Conservation (phyloP, 1,140 invertebrate species). For the Zaprionus ghesquierei region DNA sequence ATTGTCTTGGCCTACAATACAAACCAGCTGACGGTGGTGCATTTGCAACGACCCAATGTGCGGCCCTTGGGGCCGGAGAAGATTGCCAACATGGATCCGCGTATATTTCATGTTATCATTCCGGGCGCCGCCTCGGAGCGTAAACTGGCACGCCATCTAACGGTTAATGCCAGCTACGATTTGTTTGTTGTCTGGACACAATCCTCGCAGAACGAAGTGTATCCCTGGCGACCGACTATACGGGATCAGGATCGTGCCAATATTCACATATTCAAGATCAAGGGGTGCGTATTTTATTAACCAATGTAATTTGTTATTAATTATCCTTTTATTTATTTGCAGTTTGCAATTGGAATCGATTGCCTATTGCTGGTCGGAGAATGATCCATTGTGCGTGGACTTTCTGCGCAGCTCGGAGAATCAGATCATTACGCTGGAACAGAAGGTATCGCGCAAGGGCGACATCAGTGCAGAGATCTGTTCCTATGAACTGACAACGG, state of each 20-base stretch:
- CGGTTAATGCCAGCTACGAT: conserved; percentile 86
- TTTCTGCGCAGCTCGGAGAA: conserved; percentile 87
- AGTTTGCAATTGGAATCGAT: conserved; percentile 85
- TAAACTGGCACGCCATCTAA: conserved; percentile 86
- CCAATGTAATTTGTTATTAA: background rate
- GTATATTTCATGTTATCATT: conserved; percentile 84
- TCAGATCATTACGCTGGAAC: conserved; percentile 89
- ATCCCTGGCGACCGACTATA: conserved; percentile 91
- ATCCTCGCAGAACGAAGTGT: conserved; percentile 90
- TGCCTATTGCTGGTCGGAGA: conserved; percentile 87
- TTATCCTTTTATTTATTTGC: background rate
- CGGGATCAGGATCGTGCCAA: conserved; percentile 92
- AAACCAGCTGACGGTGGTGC: conserved; percentile 86
- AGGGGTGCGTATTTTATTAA: conserved; percentile 44
- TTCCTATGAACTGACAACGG: conserved; percentile 88
- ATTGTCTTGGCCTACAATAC: conserved; percentile 87
- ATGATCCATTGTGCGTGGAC: conserved; percentile 87
- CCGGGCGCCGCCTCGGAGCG: conserved; percentile 85
- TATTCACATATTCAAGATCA: conserved; percentile 87
- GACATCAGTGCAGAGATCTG: conserved; percentile 90
- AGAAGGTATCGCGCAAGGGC: conserved; percentile 89
- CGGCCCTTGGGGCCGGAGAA: conserved; percentile 85
- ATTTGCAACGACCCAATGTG: conserved; percentile 85
- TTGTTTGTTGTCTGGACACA: conserved; percentile 89
- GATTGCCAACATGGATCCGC: conserved; percentile 86